Percentiles rank a stretch among this genome's conserved stretches.
Conservation (phyloP, 2,888 invertebrate genomes). For the Tyria jacobaeae region DNA sequence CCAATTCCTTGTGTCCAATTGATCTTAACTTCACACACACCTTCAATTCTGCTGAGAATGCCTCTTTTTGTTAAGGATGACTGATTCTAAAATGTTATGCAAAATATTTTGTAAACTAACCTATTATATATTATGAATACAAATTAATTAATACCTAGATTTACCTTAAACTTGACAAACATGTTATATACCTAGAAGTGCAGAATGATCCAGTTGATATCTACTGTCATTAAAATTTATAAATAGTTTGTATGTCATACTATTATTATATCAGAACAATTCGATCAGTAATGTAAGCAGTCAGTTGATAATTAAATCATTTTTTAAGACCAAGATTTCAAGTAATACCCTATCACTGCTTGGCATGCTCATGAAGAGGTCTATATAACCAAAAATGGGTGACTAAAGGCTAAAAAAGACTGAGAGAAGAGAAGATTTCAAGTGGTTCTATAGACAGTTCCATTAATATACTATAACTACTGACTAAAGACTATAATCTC, state of each 20-base stretch:
- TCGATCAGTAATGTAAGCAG: neutral
- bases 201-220: neutral
- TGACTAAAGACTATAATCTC: too few relatives aligned
- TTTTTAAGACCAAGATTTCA: neutral
- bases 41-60: too few relatives aligned
- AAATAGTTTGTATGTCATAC: neutral
- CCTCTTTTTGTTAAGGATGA: too few relatives aligned
- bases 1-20: too few relatives aligned
- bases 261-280: neutral
- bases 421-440: too few relatives aligned
- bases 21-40: too few relatives aligned
- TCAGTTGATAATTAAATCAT: neutral
- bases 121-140: neutral
- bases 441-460: neutral
- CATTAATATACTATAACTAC: too few relatives aligned
- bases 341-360: too few relatives aligned
- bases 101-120: neutral
- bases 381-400: too few relatives aligned
- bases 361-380: too few relatives aligned
- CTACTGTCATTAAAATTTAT: neutral
- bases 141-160: neutral
- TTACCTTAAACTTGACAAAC: neutral
- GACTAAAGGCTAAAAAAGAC: too few relatives aligned
- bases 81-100: neutral
- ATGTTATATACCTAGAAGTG: neutral